These are phyloP conservation scores for Plodia interpunctella DNA, from an alignment of 1,140 invertebrate genomes.

Conservation along the genomic window DNA sequence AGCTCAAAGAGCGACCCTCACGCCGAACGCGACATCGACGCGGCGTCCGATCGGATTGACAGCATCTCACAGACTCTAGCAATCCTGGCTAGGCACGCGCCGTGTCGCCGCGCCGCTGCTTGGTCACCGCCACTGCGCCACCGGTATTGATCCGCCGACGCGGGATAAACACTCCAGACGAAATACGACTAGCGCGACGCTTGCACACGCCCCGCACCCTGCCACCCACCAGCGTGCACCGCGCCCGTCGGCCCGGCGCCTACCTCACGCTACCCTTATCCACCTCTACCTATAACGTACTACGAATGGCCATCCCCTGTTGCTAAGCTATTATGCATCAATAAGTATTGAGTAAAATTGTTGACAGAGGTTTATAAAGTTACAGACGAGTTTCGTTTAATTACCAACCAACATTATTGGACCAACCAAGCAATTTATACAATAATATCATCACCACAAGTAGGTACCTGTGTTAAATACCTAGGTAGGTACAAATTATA, in stretches of 20 bases:
- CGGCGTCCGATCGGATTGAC: slow-evolving; percentile 69
- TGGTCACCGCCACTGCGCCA: slow-evolving; percentile 70
- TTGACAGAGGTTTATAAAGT: no score
- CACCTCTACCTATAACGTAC: slow-evolving; percentile 30
- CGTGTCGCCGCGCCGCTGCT: slow-evolving; percentile 54
- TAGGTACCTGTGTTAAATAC: no score
- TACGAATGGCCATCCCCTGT: slow-evolving; percentile 32
- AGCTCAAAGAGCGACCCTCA: slow-evolving; percentile 72
- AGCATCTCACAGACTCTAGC: slow-evolving; percentile 73
- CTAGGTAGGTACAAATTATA: no score
- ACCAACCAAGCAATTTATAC: no score
- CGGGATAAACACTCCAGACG: slow-evolving; percentile 75
- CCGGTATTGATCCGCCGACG: slow-evolving; percentile 70
- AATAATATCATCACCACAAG: no score
- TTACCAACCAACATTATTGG: no score
- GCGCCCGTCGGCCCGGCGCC: slow-evolving; percentile 46
- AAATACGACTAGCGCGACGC: slow-evolving; percentile 71
- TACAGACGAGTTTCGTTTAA: no score
- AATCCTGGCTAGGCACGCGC: slow-evolving; percentile 48
- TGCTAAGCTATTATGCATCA: slow-evolving; percentile 32
- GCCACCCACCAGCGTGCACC: slow-evolving; percentile 38
- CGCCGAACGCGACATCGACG: slow-evolving; percentile 72
- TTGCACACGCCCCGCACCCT: slow-evolving; percentile 60
- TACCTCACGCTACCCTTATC: slow-evolving; percentile 34
- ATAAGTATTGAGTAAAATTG: no score